Conservation (phyloP, 1,140 invertebrate genomes). For the Mylabris phalerata region DNA sequence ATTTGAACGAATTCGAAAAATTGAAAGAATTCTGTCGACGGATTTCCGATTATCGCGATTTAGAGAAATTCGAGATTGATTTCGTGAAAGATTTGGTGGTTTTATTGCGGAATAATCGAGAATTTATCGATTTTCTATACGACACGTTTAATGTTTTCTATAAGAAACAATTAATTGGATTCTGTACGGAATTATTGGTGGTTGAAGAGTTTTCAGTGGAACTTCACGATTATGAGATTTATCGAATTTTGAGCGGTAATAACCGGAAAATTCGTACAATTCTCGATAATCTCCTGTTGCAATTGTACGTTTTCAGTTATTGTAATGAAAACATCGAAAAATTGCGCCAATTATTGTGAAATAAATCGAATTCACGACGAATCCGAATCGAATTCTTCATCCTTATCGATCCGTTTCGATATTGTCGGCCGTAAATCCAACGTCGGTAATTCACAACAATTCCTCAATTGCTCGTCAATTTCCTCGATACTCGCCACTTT, state of each 20-base stretch:
- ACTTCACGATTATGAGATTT: constrained; percentile 13
- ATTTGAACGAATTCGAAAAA: constrained; percentile 2
- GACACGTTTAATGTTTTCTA: constrained; percentile 19
- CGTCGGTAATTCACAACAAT: no score
- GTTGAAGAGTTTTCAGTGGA: constrained; percentile 9
- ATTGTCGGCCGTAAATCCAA: no score
- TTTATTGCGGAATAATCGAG: not conserved
- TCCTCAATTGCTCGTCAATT: no score
- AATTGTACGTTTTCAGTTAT: constrained; percentile 23
- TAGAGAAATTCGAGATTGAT: constrained; percentile 13
- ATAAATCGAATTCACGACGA: not conserved
- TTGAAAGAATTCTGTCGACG: constrained; percentile 8
- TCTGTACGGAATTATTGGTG: constrained; percentile 19
- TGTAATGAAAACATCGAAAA: constrained; percentile 26
- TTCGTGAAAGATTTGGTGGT: constrained; percentile 15
- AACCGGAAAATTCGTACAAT: not conserved
- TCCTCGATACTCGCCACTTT: no score
- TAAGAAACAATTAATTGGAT: constrained; percentile 15
- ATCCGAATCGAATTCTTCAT: no score
- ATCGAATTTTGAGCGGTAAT: not conserved
- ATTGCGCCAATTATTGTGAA: constrained; percentile 14
- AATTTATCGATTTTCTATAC: constrained; percentile 4
- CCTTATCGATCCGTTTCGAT: no score
- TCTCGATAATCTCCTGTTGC: constrained; percentile 16
- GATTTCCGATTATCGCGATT: constrained; percentile 5